Evolutionary conservation across 2,888 invertebrate genomes (phyloP).

Genomic region (Calameuta idolon): DNA sequence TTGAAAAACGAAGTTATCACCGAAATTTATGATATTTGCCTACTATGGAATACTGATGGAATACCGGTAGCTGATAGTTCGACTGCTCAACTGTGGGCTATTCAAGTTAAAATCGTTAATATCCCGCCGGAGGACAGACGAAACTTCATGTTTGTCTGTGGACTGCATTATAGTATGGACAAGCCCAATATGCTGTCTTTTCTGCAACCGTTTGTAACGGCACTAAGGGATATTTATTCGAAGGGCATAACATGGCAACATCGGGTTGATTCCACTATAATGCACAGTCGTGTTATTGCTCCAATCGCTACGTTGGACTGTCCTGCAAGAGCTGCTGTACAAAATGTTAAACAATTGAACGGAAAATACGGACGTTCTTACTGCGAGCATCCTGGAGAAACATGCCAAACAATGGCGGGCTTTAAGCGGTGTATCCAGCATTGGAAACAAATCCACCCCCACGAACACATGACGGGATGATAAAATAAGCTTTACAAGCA

Average conservation of each 20-base stretch:
- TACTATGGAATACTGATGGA: slow-evolving; percentile 26
- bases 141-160: slow-evolving; percentile 16
- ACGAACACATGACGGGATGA: too few relatives aligned
- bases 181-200: slow-evolving; percentile 22
- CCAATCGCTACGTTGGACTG: slow-evolving; percentile 14
- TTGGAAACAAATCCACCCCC: too few relatives aligned
- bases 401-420: too few relatives aligned
- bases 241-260: too few relatives aligned
- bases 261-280: not conserved
- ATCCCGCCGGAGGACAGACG: slow-evolving; percentile 17
- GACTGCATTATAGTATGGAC: slow-evolving; percentile 22
- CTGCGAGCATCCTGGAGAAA: too few relatives aligned
- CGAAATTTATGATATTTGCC: slow-evolving; percentile 18
- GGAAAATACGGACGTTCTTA: too few relatives aligned
- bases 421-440: too few relatives aligned
- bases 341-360: too few relatives aligned
- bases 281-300: slow-evolving; percentile 10
- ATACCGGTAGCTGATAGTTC: slow-evolving; percentile 20
- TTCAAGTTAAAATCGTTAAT: slow-evolving; percentile 21
- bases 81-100: slow-evolving; percentile 21
- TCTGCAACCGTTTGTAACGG: slow-evolving; percentile 16
- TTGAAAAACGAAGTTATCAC: slow-evolving; percentile 4
- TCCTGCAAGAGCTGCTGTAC: slow-evolving; percentile 11
- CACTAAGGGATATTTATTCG: too few relatives aligned
- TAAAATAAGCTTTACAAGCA: too few relatives aligned